Percentiles rank a stretch among this genome's conserved stretches.
Conservation (phyloP, 2,888 invertebrate species). For the Tenthredo mesomela region DNA sequence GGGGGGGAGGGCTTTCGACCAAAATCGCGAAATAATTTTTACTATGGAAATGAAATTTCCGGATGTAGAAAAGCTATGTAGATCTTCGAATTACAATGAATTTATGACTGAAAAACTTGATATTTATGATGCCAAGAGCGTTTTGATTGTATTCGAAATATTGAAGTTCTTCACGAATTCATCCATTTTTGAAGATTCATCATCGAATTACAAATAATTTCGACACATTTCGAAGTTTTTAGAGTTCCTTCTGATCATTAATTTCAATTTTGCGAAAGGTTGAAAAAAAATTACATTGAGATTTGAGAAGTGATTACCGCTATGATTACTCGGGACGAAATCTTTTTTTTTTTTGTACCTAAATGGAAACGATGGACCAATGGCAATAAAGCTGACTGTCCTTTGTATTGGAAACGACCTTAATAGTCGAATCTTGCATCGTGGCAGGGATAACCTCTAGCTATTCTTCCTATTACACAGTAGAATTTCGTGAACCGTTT, state of each 20-base stretch:
- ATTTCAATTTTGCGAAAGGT: neutral
- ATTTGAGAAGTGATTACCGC: neutral
- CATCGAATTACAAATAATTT: too few species aligned
- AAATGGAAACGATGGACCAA: neutral
- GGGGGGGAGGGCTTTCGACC: too few species aligned
- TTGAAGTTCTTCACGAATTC: too few species aligned
- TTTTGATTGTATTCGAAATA: too few species aligned
- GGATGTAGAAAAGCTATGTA: too few species aligned
- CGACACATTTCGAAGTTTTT: too few species aligned
- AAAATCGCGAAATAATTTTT: too few species aligned
- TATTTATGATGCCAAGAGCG: too few species aligned
- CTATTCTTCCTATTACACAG: constrained; percentile 2
- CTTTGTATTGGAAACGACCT: neutral
- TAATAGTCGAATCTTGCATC: neutral
- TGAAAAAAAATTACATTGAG: neutral
- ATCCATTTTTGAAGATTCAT: too few species aligned
- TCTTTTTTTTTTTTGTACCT: neutral
- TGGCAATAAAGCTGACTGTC: neutral
- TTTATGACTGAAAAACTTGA: too few species aligned
- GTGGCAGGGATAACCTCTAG: neutral
- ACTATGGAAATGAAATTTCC: too few species aligned
- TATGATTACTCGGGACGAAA: neutral
- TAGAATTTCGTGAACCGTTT: constrained; percentile 13
- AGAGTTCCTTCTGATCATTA: neutral
- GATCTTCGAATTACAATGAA: too few species aligned